A percentile compares a stretch with the other conserved stretches of the same genome.
Evolutionary conservation across 2,113 vertebrate genomes (phyloP).

Genomic region (Solenodon paradoxus): DNA sequence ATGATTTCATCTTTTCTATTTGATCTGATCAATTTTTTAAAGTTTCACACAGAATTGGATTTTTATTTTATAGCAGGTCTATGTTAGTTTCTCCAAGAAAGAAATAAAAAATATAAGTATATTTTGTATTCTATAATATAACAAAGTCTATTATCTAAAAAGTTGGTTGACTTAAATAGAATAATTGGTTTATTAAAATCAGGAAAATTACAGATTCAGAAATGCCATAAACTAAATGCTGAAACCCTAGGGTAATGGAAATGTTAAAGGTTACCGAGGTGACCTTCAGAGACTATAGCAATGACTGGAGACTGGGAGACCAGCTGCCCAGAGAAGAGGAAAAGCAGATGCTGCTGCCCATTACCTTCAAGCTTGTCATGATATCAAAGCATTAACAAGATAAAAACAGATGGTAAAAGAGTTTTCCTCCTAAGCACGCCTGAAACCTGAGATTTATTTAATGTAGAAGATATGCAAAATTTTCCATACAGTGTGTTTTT

Average conservation of each 20-base stretch:
- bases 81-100: conserved; percentile 7
- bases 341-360: neutral
- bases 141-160: neutral
- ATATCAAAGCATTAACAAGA: neutral
- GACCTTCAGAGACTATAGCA: neutral
- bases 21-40: conserved; percentile 13
- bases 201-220: conserved; percentile 2
- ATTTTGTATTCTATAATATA: neutral
- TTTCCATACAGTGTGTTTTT: neutral
- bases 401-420: neutral
- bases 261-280: neutral
- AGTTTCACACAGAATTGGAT: neutral
- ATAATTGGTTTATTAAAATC: neutral
- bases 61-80: neutral
- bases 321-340: neutral
- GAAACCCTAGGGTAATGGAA: too few species aligned
- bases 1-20: conserved; percentile 21
- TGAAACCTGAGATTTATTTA: neutral
- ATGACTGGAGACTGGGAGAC: neutral
- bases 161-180: neutral
- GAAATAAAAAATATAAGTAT: neutral
- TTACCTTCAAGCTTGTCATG: conserved; percentile 33
- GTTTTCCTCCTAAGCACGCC: neutral
- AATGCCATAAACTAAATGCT: too few species aligned
- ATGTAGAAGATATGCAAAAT: neutral